Evolutionary conservation across 1,140 invertebrate species (phyloP), one percentile per base, ranked within the genome.

Genomic region (Drosophila ercepeae): DNA sequence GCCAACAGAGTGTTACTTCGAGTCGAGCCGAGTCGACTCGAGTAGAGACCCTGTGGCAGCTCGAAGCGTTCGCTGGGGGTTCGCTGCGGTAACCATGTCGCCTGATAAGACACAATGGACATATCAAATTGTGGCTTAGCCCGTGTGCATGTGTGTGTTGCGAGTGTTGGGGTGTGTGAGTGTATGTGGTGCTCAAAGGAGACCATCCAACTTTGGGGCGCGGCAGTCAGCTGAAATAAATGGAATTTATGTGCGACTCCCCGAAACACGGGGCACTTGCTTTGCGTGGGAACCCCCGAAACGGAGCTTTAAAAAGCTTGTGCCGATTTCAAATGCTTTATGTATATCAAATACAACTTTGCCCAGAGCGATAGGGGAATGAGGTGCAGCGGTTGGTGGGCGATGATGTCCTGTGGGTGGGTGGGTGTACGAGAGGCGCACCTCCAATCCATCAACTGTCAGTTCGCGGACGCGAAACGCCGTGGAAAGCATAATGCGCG

Each of bases 21-120:
- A 76, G 75, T 75, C 75, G 39, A 76, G 75, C 72, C 75, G 39
- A 57, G 53, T 23, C 53, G 53, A 64, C 57, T 64, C 57, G 57
- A 64, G 57, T 39, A 29, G 57, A 86, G 82, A 76, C 75, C 65
- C 75, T 59, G 57, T 49, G 60, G 60, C 60, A 58, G 64, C 63
- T 78, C 64, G 60, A 51, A 57, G 41, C 73, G 60, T 82, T 77
- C 77, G 82, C 78, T 82, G 82, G 81, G 79, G 75, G 75, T 65
- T 78, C 75, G 60, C 69, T 86, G 82, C 69, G 82, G 82, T 89
- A 81, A 88, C 82, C 82, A 88, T 88, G 82, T 88, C 82, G 82
- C 82, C 83, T 88, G 82, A 88, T 88, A 88, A 88, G 82, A 88
- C 82, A 88, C 82, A 88, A 88, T 88, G 82, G 82, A 88, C 82